phyloP scores from a whole-genome alignment of 2,797 vertebrate species.

The Platalea minor region DNA sequence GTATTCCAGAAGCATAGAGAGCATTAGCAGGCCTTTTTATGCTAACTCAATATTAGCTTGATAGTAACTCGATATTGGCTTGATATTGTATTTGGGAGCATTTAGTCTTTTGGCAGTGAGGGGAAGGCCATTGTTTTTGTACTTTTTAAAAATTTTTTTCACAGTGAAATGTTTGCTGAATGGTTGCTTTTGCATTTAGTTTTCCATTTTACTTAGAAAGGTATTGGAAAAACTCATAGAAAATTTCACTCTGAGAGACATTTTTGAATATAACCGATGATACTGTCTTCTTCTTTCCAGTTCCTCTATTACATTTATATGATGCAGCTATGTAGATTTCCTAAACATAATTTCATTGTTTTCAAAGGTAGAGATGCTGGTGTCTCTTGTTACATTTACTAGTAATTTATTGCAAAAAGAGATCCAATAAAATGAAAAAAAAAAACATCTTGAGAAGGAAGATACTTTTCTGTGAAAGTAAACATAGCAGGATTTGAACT shows the following conservation, averaged over 20 bases:
- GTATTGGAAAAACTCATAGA: neutral
- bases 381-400: neutral
- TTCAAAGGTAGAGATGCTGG: neutral
- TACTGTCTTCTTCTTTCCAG: neutral
- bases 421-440: neutral
- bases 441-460: neutral
- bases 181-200: neutral
- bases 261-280: neutral
- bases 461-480: neutral
- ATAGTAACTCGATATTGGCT: neutral
- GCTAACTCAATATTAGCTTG: neutral
- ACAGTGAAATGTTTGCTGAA: neutral
- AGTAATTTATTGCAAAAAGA: neutral
- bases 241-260: neutral
- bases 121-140: neutral
- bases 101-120: neutral
- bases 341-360: neutral
- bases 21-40: neutral
- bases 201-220: neutral
- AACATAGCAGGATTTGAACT: neutral
- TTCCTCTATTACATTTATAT: neutral
- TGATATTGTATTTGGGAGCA: neutral
- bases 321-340: neutral
- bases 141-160: neutral
- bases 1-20: neutral